Percentiles rank a stretch among this genome's conserved stretches.
phyloP scores from a whole-genome alignment of 2,113 vertebrate species.

The Apistogramma diplotaenia region DNA sequence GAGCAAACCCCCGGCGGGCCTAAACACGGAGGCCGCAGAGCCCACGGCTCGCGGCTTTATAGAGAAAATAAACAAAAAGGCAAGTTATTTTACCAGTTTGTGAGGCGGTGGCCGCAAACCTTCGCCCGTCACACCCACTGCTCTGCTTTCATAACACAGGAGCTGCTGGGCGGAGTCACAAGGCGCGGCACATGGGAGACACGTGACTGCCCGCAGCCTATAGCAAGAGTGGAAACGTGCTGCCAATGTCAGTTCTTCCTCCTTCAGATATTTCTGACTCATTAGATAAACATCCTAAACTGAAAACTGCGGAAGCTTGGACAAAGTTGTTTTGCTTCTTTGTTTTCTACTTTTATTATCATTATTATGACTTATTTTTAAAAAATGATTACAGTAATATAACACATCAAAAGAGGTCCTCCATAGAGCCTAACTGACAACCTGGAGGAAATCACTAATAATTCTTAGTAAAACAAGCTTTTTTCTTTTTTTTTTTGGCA shows the following conservation, averaged over 20 bases:
- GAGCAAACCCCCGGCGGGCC: background rate
- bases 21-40: background rate
- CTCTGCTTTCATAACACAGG: constrained; percentile 30
- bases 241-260: background rate
- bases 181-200: background rate
- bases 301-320: too few relatives aligned
- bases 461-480: too few relatives aligned
- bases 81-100: constrained; percentile 19
- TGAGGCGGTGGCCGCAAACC: background rate
- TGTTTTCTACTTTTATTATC: too few relatives aligned
- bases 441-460: too few relatives aligned
- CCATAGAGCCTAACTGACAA: too few relatives aligned
- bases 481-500: too few relatives aligned
- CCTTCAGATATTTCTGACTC: background rate
- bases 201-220: background rate
- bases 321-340: too few relatives aligned
- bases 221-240: background rate
- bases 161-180: constrained; percentile 22
- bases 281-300: too few relatives aligned
- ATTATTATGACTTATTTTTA: too few relatives aligned
- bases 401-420: too few relatives aligned
- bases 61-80: background rate
- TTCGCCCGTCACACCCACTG: background rate
- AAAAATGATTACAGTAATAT: too few relatives aligned
- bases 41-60: background rate